Evolutionary conservation across 2,797 vertebrate species (phyloP), one percentile per base, ranked within the genome.

Genomic region (Gallinago stenura): DNA sequence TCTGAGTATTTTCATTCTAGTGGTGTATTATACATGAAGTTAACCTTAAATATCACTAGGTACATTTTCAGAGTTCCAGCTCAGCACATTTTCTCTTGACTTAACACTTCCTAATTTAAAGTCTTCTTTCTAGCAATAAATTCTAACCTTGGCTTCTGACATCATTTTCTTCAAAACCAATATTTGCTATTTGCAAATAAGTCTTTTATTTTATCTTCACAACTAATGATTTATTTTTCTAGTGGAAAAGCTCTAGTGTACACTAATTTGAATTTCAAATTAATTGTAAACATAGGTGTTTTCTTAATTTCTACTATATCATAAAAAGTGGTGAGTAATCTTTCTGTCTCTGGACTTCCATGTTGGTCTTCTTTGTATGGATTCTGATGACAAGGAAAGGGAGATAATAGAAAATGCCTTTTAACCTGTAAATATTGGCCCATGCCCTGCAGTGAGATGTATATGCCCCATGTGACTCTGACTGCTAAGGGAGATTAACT

Each of bases 81-180:
- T 84, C 12, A 3, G 83, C 62, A 79, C 77, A 87, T 56, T 95
- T 95, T 76, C 73, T 93, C 66, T 79, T 88, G 51, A 83, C 43
- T 80, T 89, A 69, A 57, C 25, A 17, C 5, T 71, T 94, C 30
- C 31, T 85, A 83, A 90, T 91, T 90, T 90, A 77, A 89, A 90
- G 26, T 60, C n/a, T 19, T 75, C 46, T 51, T 93, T 89, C 43
- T 48, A 48, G 19, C 0, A 10, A 19, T 85, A 84, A 87, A 58
- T 92, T 92, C 81, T 80, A 62, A 87, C 60, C 68, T 86, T 92
- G 68, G 24, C 64, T 85, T 90, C 35, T 92, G 87, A 89, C 60
- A 77, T 58, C 0, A n/a, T 90, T 91, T 93, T 80, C 60, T 87
- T 41, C 22, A 68, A 76, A 96, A 48, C 4, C 46, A 90, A 22